These are phyloP conservation scores for Corythaeola cristata DNA, from an alignment of 2,113 vertebrate genomes.

Conservation along the genomic window DNA sequence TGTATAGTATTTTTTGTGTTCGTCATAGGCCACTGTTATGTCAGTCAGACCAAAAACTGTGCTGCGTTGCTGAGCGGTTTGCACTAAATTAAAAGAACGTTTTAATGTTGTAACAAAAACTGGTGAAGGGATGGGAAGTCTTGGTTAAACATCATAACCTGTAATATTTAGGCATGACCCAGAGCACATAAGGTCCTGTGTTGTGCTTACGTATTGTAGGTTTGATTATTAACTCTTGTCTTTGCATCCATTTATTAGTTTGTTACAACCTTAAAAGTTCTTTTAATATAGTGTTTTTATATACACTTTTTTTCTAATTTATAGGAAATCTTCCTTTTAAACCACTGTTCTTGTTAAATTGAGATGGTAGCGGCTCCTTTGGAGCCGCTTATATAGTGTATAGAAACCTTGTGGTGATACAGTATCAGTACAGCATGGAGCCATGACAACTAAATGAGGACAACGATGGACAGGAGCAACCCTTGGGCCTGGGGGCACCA, in stretches of 20 bases:
- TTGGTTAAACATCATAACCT: slow-evolving; percentile 31
- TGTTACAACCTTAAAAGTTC: slow-evolving; percentile 64
- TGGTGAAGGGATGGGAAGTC: slow-evolving; percentile 49
- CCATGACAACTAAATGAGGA: slow-evolving; percentile 67
- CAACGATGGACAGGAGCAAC: slow-evolving; percentile 59
- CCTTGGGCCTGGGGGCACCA: slow-evolving; percentile 58
- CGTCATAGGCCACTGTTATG: neutral
- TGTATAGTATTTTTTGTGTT: neutral
- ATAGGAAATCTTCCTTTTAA: slow-evolving; percentile 64
- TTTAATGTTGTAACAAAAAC: slow-evolving; percentile 63
- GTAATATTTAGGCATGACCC: slow-evolving; percentile 49
- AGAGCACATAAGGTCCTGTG: neutral
- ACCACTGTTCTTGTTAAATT: slow-evolving; percentile 60
- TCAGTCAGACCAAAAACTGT: neutral
- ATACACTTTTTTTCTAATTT: slow-evolving; percentile 70
- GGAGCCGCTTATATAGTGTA: slow-evolving; percentile 49
- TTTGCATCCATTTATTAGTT: slow-evolving; percentile 63
- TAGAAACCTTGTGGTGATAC: slow-evolving; percentile 61
- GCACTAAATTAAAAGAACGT: slow-evolving; percentile 54
- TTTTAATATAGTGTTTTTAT: slow-evolving; percentile 69
- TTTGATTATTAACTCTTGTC: slow-evolving; percentile 54
- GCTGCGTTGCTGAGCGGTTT: slow-evolving; percentile 6
- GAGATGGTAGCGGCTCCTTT: slow-evolving; percentile 51
- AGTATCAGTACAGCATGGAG: slow-evolving; percentile 57
- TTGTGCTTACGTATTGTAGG: slow-evolving; percentile 53